Percentiles rank a stretch among this genome's conserved stretches.
These are phyloP conservation scores for Sigmodon hispidus DNA, from an alignment of 2,113 vertebrate genomes.

Conservation along the genomic window DNA sequence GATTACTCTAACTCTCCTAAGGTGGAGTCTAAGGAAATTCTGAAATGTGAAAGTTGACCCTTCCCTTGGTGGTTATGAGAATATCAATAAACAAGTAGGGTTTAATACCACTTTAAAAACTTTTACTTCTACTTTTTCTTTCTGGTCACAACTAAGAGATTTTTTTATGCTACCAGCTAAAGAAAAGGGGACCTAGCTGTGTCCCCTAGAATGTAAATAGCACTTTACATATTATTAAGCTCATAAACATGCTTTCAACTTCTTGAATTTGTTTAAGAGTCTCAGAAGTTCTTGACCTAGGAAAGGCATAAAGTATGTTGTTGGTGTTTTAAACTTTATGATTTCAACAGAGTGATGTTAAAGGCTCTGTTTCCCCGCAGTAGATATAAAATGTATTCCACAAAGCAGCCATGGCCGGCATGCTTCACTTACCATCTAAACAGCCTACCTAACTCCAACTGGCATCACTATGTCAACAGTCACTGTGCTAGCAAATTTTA, in stretches of 20 bases:
- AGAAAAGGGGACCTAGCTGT: conserved; percentile 2
- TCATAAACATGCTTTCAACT: conserved; percentile 52
- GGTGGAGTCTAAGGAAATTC: conserved; percentile 1
- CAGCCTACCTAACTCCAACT: accelerated
- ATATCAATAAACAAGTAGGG: background rate
- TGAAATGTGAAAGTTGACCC: conserved; percentile 43
- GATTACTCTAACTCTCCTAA: conserved; percentile 38
- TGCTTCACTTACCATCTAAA: conserved; percentile 49
- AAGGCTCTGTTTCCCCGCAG: background rate
- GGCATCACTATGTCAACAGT: conserved; percentile 7
- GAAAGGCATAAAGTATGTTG: conserved; percentile 46
- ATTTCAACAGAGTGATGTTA: background rate
- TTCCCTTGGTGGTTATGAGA: conserved; percentile 46
- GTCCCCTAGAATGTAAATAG: background rate
- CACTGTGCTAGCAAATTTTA: background rate
- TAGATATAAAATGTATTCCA: conserved; percentile 49
- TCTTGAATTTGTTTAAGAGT: conserved; percentile 41
- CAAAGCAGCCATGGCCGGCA: conserved; percentile 17
- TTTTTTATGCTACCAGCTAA: background rate
- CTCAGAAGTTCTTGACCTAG: conserved; percentile 62
- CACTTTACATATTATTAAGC: background rate
- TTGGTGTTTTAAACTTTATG: conserved; percentile 53
- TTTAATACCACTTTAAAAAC: conserved; percentile 28
- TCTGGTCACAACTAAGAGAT: conserved; percentile 57
- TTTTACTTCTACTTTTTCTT: conserved; percentile 49